Evolutionary conservation across 2,888 invertebrate genomes (phyloP), one percentile per base, ranked within the genome.

Genomic region (Phlogophora meticulosa): DNA sequence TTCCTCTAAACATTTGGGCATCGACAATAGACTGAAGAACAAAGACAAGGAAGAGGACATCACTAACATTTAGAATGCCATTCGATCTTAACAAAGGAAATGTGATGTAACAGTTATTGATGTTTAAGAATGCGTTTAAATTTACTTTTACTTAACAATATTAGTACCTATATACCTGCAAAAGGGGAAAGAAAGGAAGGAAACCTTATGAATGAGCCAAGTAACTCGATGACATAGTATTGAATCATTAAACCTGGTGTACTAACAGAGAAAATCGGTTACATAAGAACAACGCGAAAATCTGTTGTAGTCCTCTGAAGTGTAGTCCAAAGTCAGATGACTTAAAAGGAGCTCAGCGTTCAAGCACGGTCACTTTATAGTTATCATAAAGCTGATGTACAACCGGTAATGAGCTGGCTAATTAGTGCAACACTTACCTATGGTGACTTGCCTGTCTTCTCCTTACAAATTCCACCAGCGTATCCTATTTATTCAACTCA

Each of bases 1-100:
- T 28, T 53, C 4, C 13, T 70, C 15, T 32, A 24, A 52, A 58
- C 58, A 64, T 58, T 51, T 45, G 40, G 40, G 28, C 57, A 38
- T 58, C 43, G 40, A 77, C 64, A 71, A 59, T 45, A 71, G 53
- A 11, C 17, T 22, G 9, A 28, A 43, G 42, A 63, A 67, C 52
- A 72, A 76, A 61, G 59, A 43, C 48, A 38, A 55, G 43, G 55
- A 72, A 76, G 55, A 32, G 51, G 20, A 43, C 66, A 65, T 20
- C 53, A 52, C 17, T 56, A 42, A 43, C 10, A 51, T 67, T 57
- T 32, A n/a, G 24, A 28, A 67, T 58, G 46, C 15, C 22, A 34
- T 45, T 51, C 36, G 20, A 45, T 51, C 1, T 46, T 28, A 51
- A 70, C 74, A 66, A 65, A 34, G 55, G 32, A 46, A 42, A 68